These are phyloP conservation scores for Mechanitis mazaeus DNA, from an alignment of 2,888 invertebrate species.

Conservation along the genomic window DNA sequence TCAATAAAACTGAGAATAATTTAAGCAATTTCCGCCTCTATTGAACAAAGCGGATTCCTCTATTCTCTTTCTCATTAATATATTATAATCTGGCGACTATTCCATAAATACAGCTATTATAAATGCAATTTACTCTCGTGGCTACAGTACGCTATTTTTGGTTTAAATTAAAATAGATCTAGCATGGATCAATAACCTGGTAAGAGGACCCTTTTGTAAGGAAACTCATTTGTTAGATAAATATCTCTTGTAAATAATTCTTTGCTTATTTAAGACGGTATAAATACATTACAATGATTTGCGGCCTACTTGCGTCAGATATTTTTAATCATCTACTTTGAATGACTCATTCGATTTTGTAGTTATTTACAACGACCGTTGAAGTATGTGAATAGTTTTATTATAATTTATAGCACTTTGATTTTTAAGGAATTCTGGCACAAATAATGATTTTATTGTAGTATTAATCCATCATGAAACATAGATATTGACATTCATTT, in stretches of 20 bases:
- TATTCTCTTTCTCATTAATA: slow-evolving; percentile 5
- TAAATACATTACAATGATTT: not conserved
- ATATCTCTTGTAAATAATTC: too few species aligned
- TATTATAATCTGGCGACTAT: slow-evolving; percentile 20
- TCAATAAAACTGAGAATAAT: not conserved
- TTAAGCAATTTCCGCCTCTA: not conserved
- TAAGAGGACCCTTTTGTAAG: slow-evolving; percentile 26
- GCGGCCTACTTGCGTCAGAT: not conserved
- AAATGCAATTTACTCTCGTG: slow-evolving; percentile 25
- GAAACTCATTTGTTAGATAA: slow-evolving; percentile 11
- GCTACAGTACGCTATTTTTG: slow-evolving; percentile 45
- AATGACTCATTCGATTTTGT: not conserved
- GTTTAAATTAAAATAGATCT: slow-evolving; percentile 53
- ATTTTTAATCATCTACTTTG: not conserved
- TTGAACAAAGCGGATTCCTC: not conserved
- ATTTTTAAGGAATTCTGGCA: too few species aligned
- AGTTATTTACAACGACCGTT: not conserved
- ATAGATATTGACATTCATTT: too few species aligned
- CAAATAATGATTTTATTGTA: too few species aligned
- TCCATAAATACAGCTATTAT: slow-evolving; percentile 19
- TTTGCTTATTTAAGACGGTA: too few species aligned
- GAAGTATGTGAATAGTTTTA: not conserved
- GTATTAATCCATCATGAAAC: too few species aligned
- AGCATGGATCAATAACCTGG: slow-evolving; percentile 60
- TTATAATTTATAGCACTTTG: not conserved